Evolutionary conservation across 2,113 vertebrate genomes (phyloP).

Genomic region (Onychorhynchus coronatus): DNA sequence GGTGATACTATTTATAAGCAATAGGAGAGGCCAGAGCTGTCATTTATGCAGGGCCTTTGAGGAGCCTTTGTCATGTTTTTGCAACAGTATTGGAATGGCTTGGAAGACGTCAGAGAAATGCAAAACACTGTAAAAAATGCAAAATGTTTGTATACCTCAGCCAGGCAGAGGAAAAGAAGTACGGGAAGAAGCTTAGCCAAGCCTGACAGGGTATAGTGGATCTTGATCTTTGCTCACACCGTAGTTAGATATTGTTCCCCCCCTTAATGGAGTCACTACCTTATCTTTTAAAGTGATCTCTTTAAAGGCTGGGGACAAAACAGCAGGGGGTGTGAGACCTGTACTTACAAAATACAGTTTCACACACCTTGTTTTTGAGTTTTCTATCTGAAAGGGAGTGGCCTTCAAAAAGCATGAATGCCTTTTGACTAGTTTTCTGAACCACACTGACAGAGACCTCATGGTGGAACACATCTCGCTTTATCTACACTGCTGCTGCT

Average conservation of each 20-base stretch:
- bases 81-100: neutral
- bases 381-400: neutral
- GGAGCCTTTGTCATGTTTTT: neutral
- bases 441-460: neutral
- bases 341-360: constrained; percentile 38
- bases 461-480: neutral
- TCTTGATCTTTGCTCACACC: constrained; percentile 40
- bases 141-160: neutral
- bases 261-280: constrained; percentile 2
- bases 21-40: neutral
- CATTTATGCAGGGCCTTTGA: neutral
- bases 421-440: neutral
- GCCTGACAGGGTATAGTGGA: neutral
- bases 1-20: neutral
- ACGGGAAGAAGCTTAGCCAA: neutral
- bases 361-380: neutral
- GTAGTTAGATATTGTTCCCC: neutral
- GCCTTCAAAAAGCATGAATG: constrained; percentile 27
- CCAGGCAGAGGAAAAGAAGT: neutral
- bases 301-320: constrained; percentile 45
- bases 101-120: neutral
- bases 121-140: neutral
- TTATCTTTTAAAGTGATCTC: constrained; percentile 27
- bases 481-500: neutral
- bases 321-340: constrained; percentile 36